Evolutionary conservation across 2,888 invertebrate species (phyloP).

Genomic region (Conchocele bisecta): DNA sequence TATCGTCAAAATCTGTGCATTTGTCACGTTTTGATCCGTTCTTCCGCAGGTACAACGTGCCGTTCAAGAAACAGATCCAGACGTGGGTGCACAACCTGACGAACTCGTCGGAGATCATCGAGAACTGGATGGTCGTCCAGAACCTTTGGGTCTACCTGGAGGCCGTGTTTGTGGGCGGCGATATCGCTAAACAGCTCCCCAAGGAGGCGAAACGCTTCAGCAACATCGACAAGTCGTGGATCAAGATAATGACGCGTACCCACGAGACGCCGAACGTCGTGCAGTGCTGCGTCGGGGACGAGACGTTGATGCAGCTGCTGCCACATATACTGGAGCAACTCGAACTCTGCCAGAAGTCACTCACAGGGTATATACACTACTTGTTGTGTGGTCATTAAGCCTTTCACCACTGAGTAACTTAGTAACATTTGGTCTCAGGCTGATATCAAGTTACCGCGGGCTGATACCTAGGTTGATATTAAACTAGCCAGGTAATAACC

Average conservation of each 20-base stretch:
- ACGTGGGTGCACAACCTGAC: constrained; percentile 97
- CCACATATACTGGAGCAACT: constrained; percentile 83
- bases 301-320: constrained; percentile 82
- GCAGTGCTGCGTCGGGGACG: constrained; percentile 83
- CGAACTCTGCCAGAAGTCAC: constrained; percentile 83
- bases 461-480: too few relatives aligned
- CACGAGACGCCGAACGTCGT: constrained; percentile 83
- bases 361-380: constrained; percentile 80
- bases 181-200: constrained; percentile 98
- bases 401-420: too few relatives aligned
- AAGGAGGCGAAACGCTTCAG: constrained; percentile 83
- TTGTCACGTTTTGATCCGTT: too few relatives aligned
- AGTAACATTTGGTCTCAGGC: too few relatives aligned
- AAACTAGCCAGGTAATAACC: too few relatives aligned
- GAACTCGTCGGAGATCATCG: constrained; percentile 97
- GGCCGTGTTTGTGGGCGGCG: constrained; percentile 98
- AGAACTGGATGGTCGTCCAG: constrained; percentile 97
- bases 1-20: too few relatives aligned
- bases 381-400: too few relatives aligned
- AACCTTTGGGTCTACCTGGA: constrained; percentile 99
- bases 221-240: constrained; percentile 83
- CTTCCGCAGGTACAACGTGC: constrained; percentile 96
- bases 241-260: constrained; percentile 83
- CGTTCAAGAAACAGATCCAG: constrained; percentile 97
- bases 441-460: too few relatives aligned